Evolutionary conservation across 2,888 invertebrate genomes (phyloP).

Genomic region (Steromphala cineraria): DNA sequence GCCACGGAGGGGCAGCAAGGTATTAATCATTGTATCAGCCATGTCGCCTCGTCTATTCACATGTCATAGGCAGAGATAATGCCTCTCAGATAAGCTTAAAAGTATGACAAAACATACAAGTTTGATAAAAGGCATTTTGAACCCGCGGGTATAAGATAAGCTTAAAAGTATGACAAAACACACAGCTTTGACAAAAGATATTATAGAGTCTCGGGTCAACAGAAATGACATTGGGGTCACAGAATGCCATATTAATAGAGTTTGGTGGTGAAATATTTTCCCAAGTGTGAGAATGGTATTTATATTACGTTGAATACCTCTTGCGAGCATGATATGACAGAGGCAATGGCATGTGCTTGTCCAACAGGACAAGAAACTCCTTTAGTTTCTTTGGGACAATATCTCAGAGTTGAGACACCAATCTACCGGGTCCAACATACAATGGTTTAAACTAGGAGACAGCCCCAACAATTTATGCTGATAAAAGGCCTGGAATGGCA

Average conservation of each 20-base stretch:
- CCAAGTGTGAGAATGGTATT: too few species aligned
- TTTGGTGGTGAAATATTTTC: background rate
- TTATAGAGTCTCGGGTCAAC: background rate
- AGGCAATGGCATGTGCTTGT: too few species aligned
- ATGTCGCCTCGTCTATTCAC: background rate
- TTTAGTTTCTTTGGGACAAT: too few species aligned
- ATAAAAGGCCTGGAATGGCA: conserved; percentile 7
- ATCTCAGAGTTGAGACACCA: too few species aligned
- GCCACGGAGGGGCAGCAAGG: background rate
- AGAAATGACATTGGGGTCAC: background rate
- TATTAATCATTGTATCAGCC: background rate
- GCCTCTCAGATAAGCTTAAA: background rate
- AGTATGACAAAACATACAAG: background rate
- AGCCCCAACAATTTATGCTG: background rate
- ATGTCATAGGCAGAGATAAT: background rate
- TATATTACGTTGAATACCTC: too few species aligned
- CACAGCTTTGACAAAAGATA: background rate
- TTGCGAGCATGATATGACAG: too few species aligned
- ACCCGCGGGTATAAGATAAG: background rate
- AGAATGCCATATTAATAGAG: background rate
- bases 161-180: background rate
- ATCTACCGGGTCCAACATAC: too few species aligned
- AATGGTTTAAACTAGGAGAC: too few species aligned
- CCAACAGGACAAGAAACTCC: too few species aligned
- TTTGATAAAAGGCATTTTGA: too few species aligned